A percentile compares a stretch with the other conserved stretches of the same genome.
Evolutionary conservation across 1,140 invertebrate genomes (phyloP).

Genomic region (Drosophila eugracilis): DNA sequence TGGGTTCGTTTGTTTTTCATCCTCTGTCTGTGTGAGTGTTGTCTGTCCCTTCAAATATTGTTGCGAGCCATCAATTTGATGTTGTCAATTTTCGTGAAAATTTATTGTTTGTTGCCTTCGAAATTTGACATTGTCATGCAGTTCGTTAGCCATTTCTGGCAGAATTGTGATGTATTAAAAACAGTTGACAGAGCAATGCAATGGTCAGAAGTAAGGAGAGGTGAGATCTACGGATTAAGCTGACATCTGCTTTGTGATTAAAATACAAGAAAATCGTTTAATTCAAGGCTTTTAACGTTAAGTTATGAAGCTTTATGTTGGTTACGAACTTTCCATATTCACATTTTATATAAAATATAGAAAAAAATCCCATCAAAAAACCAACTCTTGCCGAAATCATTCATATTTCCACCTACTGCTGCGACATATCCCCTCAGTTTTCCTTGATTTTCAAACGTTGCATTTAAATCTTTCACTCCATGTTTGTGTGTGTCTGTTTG

Average conservation of each 20-base stretch:
- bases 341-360: too few relatives aligned
- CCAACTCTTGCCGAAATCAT: constrained; percentile 13
- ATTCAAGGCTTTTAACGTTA: too few relatives aligned
- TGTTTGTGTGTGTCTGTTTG: too few relatives aligned
- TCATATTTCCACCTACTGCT: constrained; percentile 5
- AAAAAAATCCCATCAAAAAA: neutral
- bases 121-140: constrained; percentile 83
- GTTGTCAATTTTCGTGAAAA: constrained; percentile 81
- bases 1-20: constrained; percentile 33
- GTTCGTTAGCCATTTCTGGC: constrained; percentile 69
- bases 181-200: constrained; percentile 47
- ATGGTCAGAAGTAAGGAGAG: neutral
- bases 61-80: constrained; percentile 76
- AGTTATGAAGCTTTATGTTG: too few relatives aligned
- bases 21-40: neutral
- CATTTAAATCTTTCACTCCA: constrained; percentile 42
- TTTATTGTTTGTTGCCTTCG: constrained; percentile 74
- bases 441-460: constrained; percentile 33
- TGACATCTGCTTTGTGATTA: neutral
- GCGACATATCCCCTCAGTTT: constrained; percentile 16
- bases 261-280: neutral
- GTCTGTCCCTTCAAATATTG: constrained; percentile 59
- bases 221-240: constrained; percentile 2
- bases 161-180: constrained; percentile 58
- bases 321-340: too few relatives aligned